A percentile compares a stretch with the other conserved stretches of the same genome.
phyloP scores from a whole-genome alignment of 2,797 vertebrate species.

The Sebastes umbrosus region DNA sequence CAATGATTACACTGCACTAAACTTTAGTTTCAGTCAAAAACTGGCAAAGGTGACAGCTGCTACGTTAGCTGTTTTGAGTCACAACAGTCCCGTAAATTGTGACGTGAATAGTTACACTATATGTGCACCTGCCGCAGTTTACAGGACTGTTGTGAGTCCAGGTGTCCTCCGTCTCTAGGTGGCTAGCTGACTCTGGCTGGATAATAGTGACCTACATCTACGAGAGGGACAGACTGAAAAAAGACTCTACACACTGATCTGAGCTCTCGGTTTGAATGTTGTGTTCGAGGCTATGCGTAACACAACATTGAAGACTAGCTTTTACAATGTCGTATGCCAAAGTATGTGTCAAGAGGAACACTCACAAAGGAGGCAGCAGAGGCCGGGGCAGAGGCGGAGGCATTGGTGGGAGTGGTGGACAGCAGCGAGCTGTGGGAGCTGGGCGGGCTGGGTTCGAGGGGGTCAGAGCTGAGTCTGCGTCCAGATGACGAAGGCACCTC shows the following conservation, averaged over 20 bases:
- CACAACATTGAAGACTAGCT: neutral
- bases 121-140: neutral
- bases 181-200: neutral
- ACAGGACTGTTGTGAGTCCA: neutral
- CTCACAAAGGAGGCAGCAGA: constrained; percentile 72
- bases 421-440: constrained; percentile 64
- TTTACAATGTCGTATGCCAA: neutral
- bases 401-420: constrained; percentile 45
- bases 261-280: neutral
- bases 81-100: neutral
- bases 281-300: neutral
- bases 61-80: neutral
- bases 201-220: neutral
- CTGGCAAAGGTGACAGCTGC: neutral
- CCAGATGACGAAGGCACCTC: constrained; percentile 77
- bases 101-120: neutral
- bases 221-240: neutral
- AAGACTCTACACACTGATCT: neutral
- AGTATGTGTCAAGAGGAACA: neutral
- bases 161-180: neutral
- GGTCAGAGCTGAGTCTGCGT: constrained; percentile 59
- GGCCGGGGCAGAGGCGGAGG: constrained; percentile 39
- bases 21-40: neutral
- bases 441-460: constrained; percentile 77
- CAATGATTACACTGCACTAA: neutral